Percentiles rank a stretch among this genome's conserved stretches.
These are phyloP conservation scores for Syrista parreyssii DNA, from an alignment of 2,888 invertebrate species.

Conservation along the genomic window DNA sequence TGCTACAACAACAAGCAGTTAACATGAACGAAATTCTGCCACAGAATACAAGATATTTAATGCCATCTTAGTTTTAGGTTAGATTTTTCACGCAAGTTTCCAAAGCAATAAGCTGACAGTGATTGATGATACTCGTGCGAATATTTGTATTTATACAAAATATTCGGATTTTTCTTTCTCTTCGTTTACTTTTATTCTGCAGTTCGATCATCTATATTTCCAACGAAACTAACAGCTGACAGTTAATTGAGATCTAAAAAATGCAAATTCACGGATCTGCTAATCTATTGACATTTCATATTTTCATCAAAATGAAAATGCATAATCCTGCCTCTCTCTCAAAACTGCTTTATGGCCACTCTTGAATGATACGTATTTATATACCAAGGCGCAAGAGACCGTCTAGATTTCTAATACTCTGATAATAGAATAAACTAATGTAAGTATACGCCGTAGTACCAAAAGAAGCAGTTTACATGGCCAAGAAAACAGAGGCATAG, in stretches of 20 bases:
- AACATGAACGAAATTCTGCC: slow-evolving; percentile 63
- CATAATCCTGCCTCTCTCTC: not conserved
- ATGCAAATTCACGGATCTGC: not conserved
- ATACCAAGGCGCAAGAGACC: not conserved
- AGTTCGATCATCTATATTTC: not conserved
- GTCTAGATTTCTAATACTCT: not conserved
- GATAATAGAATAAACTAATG: not conserved
- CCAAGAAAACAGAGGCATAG: not conserved
- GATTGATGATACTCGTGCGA: not conserved
- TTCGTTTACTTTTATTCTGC: not conserved
- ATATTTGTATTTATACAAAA: not conserved
- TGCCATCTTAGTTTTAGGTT: slow-evolving; percentile 58
- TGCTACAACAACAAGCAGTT: slow-evolving; percentile 55
- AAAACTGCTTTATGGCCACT: not conserved
- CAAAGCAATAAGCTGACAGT: slow-evolving; percentile 36
- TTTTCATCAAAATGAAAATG: not conserved
- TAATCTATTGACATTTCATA: not conserved
- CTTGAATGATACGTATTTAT: not conserved
- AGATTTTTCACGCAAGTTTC: not conserved
- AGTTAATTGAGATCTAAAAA: not conserved
- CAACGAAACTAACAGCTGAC: not conserved
- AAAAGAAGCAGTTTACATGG: not conserved
- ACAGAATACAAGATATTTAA: slow-evolving; percentile 62
- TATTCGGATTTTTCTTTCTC: not conserved
- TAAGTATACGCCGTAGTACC: not conserved